Evolutionary conservation across 2,113 vertebrate species (phyloP).

Genomic region (Seriola quinqueradiata): DNA sequence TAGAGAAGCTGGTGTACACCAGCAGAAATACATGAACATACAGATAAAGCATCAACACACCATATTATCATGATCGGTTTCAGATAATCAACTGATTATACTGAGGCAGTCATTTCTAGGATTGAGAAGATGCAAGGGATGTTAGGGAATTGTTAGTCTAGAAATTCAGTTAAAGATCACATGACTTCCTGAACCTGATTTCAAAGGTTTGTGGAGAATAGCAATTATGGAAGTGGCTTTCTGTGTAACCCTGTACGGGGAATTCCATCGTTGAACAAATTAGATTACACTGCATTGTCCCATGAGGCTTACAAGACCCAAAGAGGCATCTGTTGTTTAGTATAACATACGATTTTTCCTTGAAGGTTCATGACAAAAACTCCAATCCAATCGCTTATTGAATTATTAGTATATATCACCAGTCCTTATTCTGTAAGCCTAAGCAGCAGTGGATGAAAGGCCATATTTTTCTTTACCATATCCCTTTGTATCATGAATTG

Average conservation of each 20-base stretch:
- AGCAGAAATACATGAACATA: not conserved
- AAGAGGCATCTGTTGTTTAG: not conserved
- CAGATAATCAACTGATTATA: not conserved
- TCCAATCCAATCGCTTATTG: not conserved
- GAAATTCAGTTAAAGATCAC: not conserved
- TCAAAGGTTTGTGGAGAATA: not conserved
- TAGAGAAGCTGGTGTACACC: not conserved
- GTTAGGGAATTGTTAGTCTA: not conserved
- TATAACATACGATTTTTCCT: not conserved
- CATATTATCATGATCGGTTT: not conserved
- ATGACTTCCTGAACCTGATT: not conserved
- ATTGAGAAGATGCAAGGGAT: not conserved
- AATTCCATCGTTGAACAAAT: not conserved
- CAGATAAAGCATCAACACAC: not conserved
- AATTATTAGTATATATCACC: not conserved
- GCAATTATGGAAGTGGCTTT: constrained; percentile 18
- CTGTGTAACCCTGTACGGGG: not conserved
- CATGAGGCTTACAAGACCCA: not conserved
- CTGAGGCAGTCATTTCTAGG: not conserved
- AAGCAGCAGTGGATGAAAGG: not conserved
- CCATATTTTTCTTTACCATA: not conserved
- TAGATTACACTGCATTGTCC: constrained; percentile 17
- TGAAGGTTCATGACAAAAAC: not conserved
- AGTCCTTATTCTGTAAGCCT: not conserved
- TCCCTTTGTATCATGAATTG: not conserved